Evolutionary conservation across 2,113 vertebrate species (phyloP).

Genomic region (Suncus etruscus): DNA sequence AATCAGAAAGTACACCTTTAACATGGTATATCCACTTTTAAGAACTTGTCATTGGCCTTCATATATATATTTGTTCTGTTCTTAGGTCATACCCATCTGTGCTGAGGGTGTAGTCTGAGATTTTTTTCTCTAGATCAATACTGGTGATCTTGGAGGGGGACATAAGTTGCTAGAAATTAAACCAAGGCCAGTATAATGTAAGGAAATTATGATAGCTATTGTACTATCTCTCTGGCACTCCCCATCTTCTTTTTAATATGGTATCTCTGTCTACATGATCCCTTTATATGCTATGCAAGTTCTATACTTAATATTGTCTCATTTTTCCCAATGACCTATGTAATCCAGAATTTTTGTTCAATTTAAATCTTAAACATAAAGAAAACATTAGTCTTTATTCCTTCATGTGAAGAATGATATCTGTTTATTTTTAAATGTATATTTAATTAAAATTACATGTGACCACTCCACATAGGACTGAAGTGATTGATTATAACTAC

Average conservation of each 20-base stretch:
- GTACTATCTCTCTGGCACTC: too few relatives aligned
- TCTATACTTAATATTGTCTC: neutral
- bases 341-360: neutral
- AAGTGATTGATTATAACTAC: neutral
- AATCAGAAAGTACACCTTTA: too few relatives aligned
- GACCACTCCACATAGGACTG: neutral
- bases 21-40: neutral
- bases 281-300: neutral
- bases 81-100: too few relatives aligned
- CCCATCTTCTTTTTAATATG: too few relatives aligned
- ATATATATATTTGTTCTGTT: neutral
- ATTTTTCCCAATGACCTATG: neutral
- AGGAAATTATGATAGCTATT: too few relatives aligned
- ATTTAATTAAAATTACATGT: neutral
- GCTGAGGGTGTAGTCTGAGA: too few relatives aligned
- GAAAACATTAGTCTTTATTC: neutral
- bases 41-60: neutral
- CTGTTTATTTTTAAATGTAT: neutral
- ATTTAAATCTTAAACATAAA: conserved; percentile 4
- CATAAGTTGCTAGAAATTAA: too few relatives aligned
- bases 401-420: neutral
- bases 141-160: too few relatives aligned
- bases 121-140: too few relatives aligned
- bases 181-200: too few relatives aligned
- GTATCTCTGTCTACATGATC: neutral